Percentiles rank a stretch among this genome's conserved stretches.
phyloP scores from a whole-genome alignment of 2,113 vertebrate genomes.

The Otocyon megalotis region DNA sequence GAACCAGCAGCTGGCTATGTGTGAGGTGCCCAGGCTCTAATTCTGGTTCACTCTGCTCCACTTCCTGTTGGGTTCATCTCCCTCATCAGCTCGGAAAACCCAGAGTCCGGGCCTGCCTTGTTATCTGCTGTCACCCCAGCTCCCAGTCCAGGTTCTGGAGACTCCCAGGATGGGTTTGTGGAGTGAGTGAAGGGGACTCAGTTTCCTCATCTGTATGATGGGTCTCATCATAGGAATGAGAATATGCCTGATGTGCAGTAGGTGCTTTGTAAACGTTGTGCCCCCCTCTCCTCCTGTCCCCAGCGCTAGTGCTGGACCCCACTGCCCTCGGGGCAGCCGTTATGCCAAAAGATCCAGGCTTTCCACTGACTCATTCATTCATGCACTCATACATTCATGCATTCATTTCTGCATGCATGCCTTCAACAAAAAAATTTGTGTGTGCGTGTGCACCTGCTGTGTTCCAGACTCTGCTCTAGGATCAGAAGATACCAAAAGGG shows the following conservation, averaged over 20 bases:
- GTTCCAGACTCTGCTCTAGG: neutral
- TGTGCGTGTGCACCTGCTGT: neutral
- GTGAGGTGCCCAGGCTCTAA: accelerated
- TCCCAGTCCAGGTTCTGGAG: neutral
- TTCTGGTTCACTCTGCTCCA: neutral
- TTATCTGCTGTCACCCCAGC: too few species aligned
- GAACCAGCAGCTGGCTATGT: neutral
- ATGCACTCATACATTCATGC: neutral
- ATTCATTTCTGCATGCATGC: neutral
- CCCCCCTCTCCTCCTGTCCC: too few species aligned
- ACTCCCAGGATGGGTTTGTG: neutral
- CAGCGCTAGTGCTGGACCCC: neutral
- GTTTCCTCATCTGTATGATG: neutral
- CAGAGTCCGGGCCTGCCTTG: neutral
- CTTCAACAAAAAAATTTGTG: neutral
- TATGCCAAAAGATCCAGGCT: neutral
- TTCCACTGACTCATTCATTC: neutral
- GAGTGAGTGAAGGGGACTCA: neutral
- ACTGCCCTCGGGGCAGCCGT: too few species aligned
- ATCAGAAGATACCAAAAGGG: neutral
- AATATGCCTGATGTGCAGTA: neutral
- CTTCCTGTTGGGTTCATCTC: neutral
- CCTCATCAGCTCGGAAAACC: neutral
- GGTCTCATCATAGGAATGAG: neutral
- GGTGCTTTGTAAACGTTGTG: neutral